Base-by-base conservation (phyloP, 2,113 vertebrate genomes). In the Dendrocopos noguchii region DNA sequence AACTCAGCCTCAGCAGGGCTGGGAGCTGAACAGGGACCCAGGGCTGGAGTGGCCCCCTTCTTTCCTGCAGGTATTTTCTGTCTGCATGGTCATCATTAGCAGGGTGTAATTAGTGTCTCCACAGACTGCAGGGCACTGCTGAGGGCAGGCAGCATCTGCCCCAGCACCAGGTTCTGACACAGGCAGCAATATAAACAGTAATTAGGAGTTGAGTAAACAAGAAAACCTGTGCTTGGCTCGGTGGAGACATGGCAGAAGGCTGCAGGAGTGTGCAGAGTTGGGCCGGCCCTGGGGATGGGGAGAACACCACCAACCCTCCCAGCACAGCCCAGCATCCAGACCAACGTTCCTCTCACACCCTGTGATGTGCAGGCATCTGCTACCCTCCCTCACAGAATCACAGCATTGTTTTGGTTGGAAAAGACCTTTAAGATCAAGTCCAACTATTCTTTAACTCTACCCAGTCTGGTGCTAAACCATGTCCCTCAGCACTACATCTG, bases 311-410 rank as follows among this genome's bases (percentile, higher is more conserved):
- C 6, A 2, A 2, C 27, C 39, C 33, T 76, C 88, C 44, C 0
- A 0, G 36, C 84, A 79, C 63, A 68, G 67, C 39, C 0, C 0
- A 88, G 61, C 47, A 57, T 4, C 60, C 64, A 25, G 65, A n/a
- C n/a, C 50, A 71, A 75, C 0, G 1, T 12, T 34, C 68, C 4
- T 4, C 67, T 24, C 2, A 5, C 10, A 22, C 15, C 63, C 24
- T 0, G 1, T 1, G 1, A 42, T 4, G 52, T 31, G 80, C 87
- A 50, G 34, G 18, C 0, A 0, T 52, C 17, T 34, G 27, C 56
- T 80, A 77, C 21, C 44, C n/a, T 53, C 66, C 55, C 83, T 52
- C 50, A 13, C 50, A 25, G 22, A 52, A 52, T 52, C 50, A 52
- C 22, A 52, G 50, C 25, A 52, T 52, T 52, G 50, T 52, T 52